A percentile compares a stretch with the other conserved stretches of the same genome.
Evolutionary conservation across 2,113 vertebrate species (phyloP).

Genomic region (Eurystomus gularis): DNA sequence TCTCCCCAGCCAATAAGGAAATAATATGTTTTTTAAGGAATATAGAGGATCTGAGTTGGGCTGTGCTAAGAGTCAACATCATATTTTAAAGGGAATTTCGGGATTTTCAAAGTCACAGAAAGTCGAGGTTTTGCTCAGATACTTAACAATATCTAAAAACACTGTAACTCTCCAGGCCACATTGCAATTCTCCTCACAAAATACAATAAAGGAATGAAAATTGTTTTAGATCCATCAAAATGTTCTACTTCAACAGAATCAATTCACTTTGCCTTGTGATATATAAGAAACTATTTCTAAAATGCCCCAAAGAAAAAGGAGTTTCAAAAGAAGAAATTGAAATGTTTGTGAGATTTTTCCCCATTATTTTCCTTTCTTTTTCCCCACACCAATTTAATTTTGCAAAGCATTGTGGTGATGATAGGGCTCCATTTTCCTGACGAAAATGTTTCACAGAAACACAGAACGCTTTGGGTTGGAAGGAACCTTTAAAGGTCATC

Average conservation of each 20-base stretch:
- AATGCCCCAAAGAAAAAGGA: constrained; percentile 29
- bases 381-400: constrained; percentile 5
- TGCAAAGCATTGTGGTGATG: background rate
- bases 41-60: background rate
- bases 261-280: constrained; percentile 13
- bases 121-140: background rate
- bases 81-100: background rate
- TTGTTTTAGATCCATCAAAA: constrained; percentile 40
- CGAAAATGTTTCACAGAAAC: background rate
- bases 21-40: background rate
- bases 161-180: background rate
- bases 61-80: background rate
- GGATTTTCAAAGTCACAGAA: background rate
- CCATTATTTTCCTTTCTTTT: background rate
- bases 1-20: background rate
- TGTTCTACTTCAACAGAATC: constrained; percentile 11
- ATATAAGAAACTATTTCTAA: constrained; percentile 4
- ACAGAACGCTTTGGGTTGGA: background rate
- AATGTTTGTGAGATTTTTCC: background rate
- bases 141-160: background rate
- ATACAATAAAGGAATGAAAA: constrained; percentile 33
- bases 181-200: constrained; percentile 5
- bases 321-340: background rate
- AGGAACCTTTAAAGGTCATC: background rate
- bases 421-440: background rate